Base-by-base conservation (phyloP, 1,140 invertebrate species). In the Drosophila orosa region DNA sequence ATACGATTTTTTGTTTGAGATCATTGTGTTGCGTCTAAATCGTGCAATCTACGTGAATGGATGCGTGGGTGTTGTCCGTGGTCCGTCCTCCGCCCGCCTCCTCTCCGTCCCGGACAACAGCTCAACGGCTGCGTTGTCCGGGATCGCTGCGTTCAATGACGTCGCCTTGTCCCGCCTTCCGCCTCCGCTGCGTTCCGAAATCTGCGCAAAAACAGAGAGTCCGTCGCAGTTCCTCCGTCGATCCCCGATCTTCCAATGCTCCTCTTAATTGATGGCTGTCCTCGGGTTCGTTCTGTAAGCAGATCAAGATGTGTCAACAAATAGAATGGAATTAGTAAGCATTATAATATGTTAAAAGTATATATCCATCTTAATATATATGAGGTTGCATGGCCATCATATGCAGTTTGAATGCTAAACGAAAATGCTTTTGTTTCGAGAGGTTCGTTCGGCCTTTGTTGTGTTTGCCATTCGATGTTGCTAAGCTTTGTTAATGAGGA, bases 1-100 rank as follows among this genome's bases (percentile, higher is more conserved):
- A 60, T 95, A 95, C 15, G 95, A 92, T 91, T 96, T 96, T 90
- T 96, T 96, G 55, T 95, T 92, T 77, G 93, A 94, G 91, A 95
- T 92, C 95, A 96, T 95, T 78, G 74, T 91, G 67, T 37, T 40
- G 66, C 44, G 47, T 15, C 31, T 19, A 61, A 74, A 73, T 61
- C 69, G 80, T 56, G 57, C 44, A 65, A 48, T 45, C 24, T 22
- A 15, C 25, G 24, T 45, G 37, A 37, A 37, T 52, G 35, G 61
- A 50, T 73, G 79, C 19, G 74, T 85, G 85, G 71, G 68, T 68
- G 54, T 40, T 15, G 48, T 29, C 57, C 66, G 63, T 45, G 63
- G 67, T 56, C 62, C 71, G 59, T 42, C 50, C 68, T 56, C 61
- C 73, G 27, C 77, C 73, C 54, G 37, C 57, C 59, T 45, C 72